Conservation (phyloP, 1,140 invertebrate species). For the Colletes latitarsis region DNA sequence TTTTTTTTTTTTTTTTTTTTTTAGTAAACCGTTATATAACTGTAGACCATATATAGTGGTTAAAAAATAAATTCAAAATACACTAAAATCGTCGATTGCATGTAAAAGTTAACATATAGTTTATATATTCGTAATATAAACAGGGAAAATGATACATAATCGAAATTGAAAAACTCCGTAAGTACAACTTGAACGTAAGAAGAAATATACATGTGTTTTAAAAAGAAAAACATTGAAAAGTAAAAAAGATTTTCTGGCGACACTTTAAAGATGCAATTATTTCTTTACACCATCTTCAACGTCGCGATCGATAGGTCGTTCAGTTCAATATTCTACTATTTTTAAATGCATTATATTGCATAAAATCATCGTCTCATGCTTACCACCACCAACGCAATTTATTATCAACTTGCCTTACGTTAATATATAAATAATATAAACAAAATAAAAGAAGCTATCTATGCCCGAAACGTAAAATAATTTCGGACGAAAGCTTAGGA, state of each 20-base stretch:
- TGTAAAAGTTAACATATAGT: conserved; percentile 2
- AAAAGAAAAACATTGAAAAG: conserved; percentile 7
- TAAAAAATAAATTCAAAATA: conserved; percentile 14
- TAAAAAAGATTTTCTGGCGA: conserved; percentile 7
- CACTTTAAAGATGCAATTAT: conserved; percentile 23
- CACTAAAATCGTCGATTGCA: not conserved
- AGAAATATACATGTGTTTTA: conserved; percentile 9
- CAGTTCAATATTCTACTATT: conserved; percentile 1
- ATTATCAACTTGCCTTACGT: conserved; percentile 15
- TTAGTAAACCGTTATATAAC: too few species aligned
- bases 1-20: too few species aligned
- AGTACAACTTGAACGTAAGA: not conserved
- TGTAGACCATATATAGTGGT: too few species aligned
- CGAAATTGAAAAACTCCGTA: conserved; percentile 5
- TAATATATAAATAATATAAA: conserved; percentile 19
- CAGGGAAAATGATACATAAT: not conserved
- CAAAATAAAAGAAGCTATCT: conserved; percentile 31
- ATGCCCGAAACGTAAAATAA: conserved; percentile 14
- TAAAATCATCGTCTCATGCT: conserved; percentile 31
- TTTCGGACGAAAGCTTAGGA: conserved; percentile 4
- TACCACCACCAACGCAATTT: conserved; percentile 55
- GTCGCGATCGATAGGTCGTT: not conserved
- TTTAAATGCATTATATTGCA: not conserved
- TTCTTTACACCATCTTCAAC: conserved; percentile 17
- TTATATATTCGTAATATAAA: conserved; percentile 8